Evolutionary conservation across 2,797 vertebrate species (phyloP).

Genomic region (Coregonus ussuriensis): DNA sequence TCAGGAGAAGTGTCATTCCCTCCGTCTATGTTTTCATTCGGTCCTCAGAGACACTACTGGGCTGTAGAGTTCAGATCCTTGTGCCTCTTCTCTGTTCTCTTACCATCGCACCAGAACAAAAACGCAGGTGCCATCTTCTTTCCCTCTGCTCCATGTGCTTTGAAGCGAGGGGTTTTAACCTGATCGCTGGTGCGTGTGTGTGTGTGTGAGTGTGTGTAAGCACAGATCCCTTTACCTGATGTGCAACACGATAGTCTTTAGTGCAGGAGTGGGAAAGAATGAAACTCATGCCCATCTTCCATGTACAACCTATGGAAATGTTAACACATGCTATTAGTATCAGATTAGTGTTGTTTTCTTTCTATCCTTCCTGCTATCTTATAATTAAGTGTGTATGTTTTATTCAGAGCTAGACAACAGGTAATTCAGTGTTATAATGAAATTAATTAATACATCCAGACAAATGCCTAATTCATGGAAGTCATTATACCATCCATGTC

Average conservation of each 20-base stretch:
- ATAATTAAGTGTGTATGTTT: neutral
- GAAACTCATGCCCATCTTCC: neutral
- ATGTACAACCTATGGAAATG: neutral
- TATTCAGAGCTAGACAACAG: neutral
- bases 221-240: conserved; percentile 9
- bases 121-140: neutral
- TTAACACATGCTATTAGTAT: neutral
- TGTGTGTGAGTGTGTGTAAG: neutral
- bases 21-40: neutral
- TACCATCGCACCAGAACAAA: neutral
- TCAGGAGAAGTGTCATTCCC: too few relatives aligned
- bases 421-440: neutral
- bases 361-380: neutral
- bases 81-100: neutral
- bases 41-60: neutral
- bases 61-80: neutral
- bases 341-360: neutral
- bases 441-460: neutral
- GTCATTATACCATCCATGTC: neutral
- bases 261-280: neutral
- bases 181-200: conserved; percentile 8
- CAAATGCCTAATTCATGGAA: neutral
- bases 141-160: neutral
- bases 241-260: conserved; percentile 4
- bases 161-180: conserved; percentile 3